Percentiles rank a stretch among this genome's conserved stretches.
These are phyloP conservation scores for Actinia equina DNA, from an alignment of 64 coral and sea anemone species.

Conservation along the genomic window DNA sequence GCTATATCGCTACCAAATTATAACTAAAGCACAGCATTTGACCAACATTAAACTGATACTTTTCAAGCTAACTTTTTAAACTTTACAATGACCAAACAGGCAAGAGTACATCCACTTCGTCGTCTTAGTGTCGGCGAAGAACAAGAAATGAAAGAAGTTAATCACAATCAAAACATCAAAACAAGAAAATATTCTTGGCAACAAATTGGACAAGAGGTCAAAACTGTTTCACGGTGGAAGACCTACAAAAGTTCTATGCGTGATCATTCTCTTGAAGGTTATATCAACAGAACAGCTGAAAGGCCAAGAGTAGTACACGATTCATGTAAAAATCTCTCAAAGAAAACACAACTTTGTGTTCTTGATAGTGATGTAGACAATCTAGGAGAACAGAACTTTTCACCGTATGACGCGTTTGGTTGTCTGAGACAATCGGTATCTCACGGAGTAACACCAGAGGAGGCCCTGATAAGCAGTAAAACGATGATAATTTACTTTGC, in stretches of 20 bases:
- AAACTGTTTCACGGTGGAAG: constrained; percentile 39
- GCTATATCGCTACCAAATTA: no score
- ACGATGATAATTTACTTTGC: constrained; percentile 97
- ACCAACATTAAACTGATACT: neutral
- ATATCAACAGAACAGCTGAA: neutral
- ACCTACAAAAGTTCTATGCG: constrained; percentile 48
- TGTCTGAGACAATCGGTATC: constrained; percentile 58
- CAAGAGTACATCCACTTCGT: constrained; percentile 33
- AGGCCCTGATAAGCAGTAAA: constrained; percentile 56
- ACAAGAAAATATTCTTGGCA: constrained; percentile 27
- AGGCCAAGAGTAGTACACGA: neutral
- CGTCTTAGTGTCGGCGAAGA: neutral
- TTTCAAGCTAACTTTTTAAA: neutral
- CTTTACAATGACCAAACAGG: constrained; percentile 46
- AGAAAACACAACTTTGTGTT: constrained; percentile 20
- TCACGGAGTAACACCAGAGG: constrained; percentile 21
- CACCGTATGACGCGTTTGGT: constrained; percentile 52
- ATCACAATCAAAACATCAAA: constrained; percentile 38
- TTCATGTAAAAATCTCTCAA: neutral
- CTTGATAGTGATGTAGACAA: constrained; percentile 89
- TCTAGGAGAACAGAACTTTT: constrained; percentile 49
- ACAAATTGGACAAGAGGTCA: constrained; percentile 14
- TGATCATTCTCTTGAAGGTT: neutral
- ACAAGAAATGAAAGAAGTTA: constrained; percentile 40
- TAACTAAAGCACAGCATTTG: no score